Conservation (phyloP, 2,113 vertebrate species). For the Myodes glareolus region DNA sequence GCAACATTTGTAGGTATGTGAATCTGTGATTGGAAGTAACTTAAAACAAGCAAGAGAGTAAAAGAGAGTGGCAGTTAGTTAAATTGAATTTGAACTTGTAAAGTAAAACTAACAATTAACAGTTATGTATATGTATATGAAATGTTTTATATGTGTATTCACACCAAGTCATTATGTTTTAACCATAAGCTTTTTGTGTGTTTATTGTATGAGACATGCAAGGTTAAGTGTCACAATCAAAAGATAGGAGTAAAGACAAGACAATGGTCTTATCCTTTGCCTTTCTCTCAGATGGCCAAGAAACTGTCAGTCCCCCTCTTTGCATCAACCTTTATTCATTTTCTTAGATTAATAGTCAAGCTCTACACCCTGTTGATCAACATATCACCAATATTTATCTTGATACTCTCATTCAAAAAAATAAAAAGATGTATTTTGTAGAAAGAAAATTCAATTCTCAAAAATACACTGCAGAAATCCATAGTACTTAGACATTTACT, state of each 20-base stretch:
- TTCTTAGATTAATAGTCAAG: neutral
- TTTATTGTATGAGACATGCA: neutral
- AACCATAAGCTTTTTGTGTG: neutral
- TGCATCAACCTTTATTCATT: neutral
- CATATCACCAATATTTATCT: neutral
- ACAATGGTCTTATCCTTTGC: neutral
- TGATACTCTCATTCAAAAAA: slow-evolving; percentile 27
- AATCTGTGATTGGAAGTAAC: neutral
- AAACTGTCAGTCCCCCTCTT: neutral
- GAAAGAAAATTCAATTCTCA: neutral
- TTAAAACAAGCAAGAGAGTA: neutral
- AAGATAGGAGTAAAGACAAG: neutral
- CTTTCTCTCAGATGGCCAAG: slow-evolving; percentile 1
- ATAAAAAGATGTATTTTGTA: neutral
- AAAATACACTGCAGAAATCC: neutral
- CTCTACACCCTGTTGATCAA: neutral
- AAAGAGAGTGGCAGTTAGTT: neutral
- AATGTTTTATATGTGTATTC: neutral
- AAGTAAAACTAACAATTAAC: slow-evolving; percentile 16
- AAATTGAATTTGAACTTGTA: neutral
- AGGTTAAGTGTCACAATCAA: slow-evolving; percentile 26
- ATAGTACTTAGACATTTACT: neutral
- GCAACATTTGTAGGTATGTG: neutral
- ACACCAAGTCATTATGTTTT: neutral
- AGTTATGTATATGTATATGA: neutral